phyloP scores from a whole-genome alignment of 2,113 vertebrate species.

The Cavia aperea region DNA sequence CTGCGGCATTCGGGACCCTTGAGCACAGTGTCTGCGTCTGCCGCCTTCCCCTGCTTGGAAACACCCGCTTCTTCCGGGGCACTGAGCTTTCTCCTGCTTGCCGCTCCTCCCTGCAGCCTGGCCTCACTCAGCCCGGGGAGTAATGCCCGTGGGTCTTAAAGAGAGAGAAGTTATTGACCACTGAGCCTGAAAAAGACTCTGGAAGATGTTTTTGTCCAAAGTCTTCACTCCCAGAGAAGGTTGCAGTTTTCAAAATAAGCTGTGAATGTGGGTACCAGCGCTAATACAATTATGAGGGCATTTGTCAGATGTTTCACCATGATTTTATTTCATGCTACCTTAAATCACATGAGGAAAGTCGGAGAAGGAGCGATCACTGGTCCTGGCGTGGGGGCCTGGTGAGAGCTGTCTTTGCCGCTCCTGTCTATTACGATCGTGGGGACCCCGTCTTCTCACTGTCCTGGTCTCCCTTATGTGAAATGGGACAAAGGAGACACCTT shows the following conservation, averaged over 20 bases:
- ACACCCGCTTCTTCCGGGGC: slow-evolving; percentile 53
- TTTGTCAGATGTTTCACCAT: background rate
- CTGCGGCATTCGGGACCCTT: slow-evolving; percentile 5
- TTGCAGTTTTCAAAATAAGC: slow-evolving; percentile 9
- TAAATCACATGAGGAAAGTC: background rate
- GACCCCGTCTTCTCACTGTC: background rate
- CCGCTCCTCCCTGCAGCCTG: slow-evolving; percentile 29
- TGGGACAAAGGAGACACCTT: background rate
- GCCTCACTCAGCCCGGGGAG: slow-evolving; percentile 22
- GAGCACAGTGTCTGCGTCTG: background rate
- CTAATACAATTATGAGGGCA: background rate
- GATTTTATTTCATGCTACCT: background rate
- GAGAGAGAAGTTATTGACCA: slow-evolving; percentile 27
- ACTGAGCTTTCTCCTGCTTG: slow-evolving; percentile 51
- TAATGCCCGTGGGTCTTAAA: slow-evolving; percentile 33
- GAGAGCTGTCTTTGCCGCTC: background rate
- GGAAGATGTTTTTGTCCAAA: slow-evolving; percentile 10
- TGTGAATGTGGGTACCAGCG: background rate
- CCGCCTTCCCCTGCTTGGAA: slow-evolving; percentile 39
- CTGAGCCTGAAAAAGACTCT: background rate
- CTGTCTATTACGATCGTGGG: background rate
- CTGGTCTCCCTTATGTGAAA: background rate
- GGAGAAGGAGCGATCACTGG: too few species aligned
- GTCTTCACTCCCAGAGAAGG: background rate
- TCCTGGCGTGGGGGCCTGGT: background rate